Evolutionary conservation across 2,797 vertebrate species (phyloP), one percentile per base, ranked within the genome.

Genomic region (Xyrichtys novacula): DNA sequence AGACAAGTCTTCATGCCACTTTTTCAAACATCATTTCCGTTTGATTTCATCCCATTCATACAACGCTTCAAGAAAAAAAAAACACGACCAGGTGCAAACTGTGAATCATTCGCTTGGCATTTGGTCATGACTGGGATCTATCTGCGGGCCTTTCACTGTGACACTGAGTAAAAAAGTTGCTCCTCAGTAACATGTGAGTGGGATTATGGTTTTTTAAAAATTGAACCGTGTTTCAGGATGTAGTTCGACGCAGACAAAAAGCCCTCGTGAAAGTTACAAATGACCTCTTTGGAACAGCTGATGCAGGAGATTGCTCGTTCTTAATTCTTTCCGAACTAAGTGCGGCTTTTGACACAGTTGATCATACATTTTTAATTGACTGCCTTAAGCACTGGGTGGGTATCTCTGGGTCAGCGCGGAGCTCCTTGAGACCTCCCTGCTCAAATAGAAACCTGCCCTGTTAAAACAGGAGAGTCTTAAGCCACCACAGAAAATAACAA

Each of bases 361-460:
- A 81, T 84, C 83, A 86, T 86, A 68, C 78, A 86, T 69, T 73
- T 88, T 86, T 86, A 84, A 89, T 84, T 75, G 59, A 76, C 43
- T 65, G 84, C 87, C 82, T 82, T 55, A 47, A 87, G 78, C 74
- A 17, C n/a, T 26, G 62, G 36, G 65, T 48, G 57, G 61, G 65
- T 74, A 57, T 76, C 65, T 76, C 23, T 46, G 68, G 74, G 73
- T 77, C 77, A 69, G 73, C 46, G n/a, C 39, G 46, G 49, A 74
- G 38, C 42, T 63, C 38, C 46, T 23, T 49, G 15, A 52, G 42
- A 64, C 44, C 44, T 40, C 22, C 31, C 32, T 1, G 5, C 58
- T 74, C 42, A 64, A 16, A 55, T 25, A 32, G 39, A 74, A n/a
- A 54, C 23, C 64, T 69, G 38, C 64, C 26, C 10, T 50, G 54